Base-by-base conservation (phyloP, 2,888 invertebrate genomes). In the Andrena haemorrhoa region DNA sequence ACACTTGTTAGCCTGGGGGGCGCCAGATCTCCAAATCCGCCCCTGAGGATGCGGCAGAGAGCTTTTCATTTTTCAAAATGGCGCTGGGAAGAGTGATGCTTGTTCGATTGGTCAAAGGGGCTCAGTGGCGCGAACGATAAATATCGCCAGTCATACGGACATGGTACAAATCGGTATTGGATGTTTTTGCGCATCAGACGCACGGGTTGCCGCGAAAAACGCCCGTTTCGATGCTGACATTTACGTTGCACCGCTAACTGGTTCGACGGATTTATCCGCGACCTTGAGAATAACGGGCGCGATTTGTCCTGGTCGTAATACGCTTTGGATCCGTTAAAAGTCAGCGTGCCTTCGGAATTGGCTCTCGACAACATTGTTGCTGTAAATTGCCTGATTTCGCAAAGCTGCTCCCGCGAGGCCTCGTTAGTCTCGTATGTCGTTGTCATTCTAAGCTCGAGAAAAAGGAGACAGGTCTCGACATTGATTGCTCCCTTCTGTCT, bases 361-460 rank as follows among this genome's bases (percentile, higher is more conserved):
- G 88, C 86, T 79, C 79, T 33, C 63, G 84, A 53, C 64, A 63
- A 86, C 83, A 84, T 80, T 84, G 84, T 88, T 80, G 65, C 68
- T 51, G 53, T 20, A 73, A 77, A 81, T 75, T 79, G 64, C 63
- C 66, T 68, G 72, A 82, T 88, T 86, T 84, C 84, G 82, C 56
- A 75, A 86, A 84, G 66, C 53, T 71, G 47, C 53, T 68, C 29
- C n/a, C 16, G 49, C 12, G 61, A 64, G 31, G 47, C 12, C 53
- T 70, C 7, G 58, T 60, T 63, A 53, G 35, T 35, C 64, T 49
- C 23, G 49, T 20, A 29, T 6, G 10, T n/a, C 8, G 5, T 31
- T 7, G 6, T 20, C 7, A 6, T 49, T 56, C 56, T 26, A 56
- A 56, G 23, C 20, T 8, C 41, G 20, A 12, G 41, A 63, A 63